Evolutionary conservation across 64 coral and sea anemone genomes (phyloP).

Genomic region (Montipora efflorescens): DNA sequence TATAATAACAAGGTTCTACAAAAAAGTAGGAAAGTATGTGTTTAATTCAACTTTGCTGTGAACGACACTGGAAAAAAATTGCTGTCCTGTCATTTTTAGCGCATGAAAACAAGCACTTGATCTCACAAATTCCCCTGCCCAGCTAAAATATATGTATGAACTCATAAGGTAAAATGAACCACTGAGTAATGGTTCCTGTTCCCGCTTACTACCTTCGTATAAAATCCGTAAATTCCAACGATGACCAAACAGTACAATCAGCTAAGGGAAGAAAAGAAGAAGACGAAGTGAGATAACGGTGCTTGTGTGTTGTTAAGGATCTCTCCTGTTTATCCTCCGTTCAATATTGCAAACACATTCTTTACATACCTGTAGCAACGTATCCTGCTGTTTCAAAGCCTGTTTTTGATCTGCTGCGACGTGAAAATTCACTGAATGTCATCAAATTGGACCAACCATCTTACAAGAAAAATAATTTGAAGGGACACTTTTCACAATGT

Average conservation of each 20-base stretch:
- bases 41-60: no score
- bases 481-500: no score
- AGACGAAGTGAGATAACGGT: no score
- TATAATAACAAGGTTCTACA: no score
- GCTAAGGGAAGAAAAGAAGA: neutral
- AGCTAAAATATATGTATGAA: no score
- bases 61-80: no score
- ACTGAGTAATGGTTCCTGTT: neutral
- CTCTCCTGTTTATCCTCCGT: neutral
- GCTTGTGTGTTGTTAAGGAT: no score
- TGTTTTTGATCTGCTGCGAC: neutral
- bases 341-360: neutral
- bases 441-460: neutral
- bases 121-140: no score
- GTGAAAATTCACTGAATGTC: slow-evolving; percentile 62
- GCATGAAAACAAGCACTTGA: no score
- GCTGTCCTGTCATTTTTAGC: no score
- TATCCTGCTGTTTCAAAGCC: no score
- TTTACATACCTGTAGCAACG: neutral
- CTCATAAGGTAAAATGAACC: neutral
- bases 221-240: slow-evolving; percentile 17
- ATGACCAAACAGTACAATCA: slow-evolving; percentile 12
- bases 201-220: neutral
- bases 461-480: neutral
- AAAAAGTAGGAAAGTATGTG: no score